Evolutionary conservation across 2,888 invertebrate species (phyloP).

Genomic region (Ligdia adustata): DNA sequence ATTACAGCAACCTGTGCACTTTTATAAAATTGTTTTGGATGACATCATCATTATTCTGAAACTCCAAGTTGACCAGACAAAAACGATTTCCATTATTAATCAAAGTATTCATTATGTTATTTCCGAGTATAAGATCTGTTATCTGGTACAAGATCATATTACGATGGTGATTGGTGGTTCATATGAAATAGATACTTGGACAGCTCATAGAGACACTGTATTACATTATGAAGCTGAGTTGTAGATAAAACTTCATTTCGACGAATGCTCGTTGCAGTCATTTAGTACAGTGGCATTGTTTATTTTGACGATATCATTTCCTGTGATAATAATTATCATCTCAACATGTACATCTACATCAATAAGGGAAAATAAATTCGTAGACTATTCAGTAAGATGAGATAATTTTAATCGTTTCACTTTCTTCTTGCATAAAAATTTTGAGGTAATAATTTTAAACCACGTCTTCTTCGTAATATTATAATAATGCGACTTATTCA

Average conservation of each 20-base stretch:
- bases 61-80: slow-evolving; percentile 16
- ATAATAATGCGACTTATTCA: slow-evolving; percentile 1
- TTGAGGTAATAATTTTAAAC: background rate
- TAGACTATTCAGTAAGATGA: too few species aligned
- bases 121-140: too few species aligned
- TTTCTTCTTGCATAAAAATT: too few species aligned
- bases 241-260: slow-evolving; percentile 4
- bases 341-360: too few species aligned
- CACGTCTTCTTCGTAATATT: background rate
- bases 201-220: background rate
- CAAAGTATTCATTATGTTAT: too few species aligned
- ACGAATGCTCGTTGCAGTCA: background rate
- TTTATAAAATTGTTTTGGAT: slow-evolving; percentile 12
- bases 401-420: too few species aligned
- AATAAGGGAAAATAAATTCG: too few species aligned
- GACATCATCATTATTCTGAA: slow-evolving; percentile 26
- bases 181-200: too few species aligned
- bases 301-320: background rate
- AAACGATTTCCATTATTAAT: too few species aligned
- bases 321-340: background rate
- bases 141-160: too few species aligned
- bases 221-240: background rate
- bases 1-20: background rate
- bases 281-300: background rate
- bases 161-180: too few species aligned